Conservation (phyloP, 2,797 vertebrate genomes). For the Dipus sagitta region DNA sequence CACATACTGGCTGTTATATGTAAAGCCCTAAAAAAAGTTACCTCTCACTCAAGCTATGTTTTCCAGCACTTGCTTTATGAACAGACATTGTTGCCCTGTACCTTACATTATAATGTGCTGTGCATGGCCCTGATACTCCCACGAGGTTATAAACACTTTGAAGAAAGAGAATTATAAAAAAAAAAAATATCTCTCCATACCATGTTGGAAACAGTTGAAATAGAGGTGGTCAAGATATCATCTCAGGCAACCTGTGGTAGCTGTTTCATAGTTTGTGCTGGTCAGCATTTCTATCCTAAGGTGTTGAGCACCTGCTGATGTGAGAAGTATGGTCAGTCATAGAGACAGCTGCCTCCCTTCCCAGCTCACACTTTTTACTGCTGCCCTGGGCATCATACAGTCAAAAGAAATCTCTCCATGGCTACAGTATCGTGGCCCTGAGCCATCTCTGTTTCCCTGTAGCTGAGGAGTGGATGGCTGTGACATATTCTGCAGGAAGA, state of each 20-base stretch:
- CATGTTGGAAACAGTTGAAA: conserved; percentile 36
- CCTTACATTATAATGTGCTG: not conserved
- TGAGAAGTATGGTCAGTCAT: not conserved
- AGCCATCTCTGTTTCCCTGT: conserved; percentile 67
- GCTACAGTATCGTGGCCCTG: conserved; percentile 75
- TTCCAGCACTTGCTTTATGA: not conserved
- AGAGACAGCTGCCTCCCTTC: not conserved
- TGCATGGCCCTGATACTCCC: not conserved
- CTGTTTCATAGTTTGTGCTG: not conserved
- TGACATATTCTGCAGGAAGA: conserved; percentile 82
- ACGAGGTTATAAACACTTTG: not conserved
- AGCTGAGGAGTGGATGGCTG: conserved; percentile 78
- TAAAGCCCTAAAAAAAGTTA: not conserved
- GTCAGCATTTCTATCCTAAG: conserved; percentile 30
- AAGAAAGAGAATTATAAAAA: not conserved
- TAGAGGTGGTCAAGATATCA: not conserved
- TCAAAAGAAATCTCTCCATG: conserved; percentile 80
- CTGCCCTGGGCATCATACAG: conserved; percentile 74
- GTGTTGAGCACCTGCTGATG: not conserved
- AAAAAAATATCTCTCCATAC: not conserved
- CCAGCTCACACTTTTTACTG: conserved; percentile 70
- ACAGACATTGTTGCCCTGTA: not conserved
- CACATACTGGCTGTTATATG: not conserved
- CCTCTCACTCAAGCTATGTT: not conserved
- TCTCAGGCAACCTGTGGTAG: conserved; percentile 19